Base-by-base conservation (phyloP, 2,888 invertebrate genomes). In the Polylopha cassiicola region DNA sequence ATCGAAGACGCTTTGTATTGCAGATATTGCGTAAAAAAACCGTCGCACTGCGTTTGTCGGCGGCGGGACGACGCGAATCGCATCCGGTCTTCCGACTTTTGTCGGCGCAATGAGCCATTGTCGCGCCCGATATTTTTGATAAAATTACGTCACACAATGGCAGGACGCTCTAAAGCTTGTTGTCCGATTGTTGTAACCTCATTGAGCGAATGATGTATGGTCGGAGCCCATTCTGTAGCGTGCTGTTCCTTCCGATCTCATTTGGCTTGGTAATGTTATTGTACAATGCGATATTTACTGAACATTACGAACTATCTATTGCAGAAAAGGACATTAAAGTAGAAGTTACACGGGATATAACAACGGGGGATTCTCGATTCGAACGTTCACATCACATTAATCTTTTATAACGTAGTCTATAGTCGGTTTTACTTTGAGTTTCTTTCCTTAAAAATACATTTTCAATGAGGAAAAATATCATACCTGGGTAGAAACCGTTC, bases 11-110 rank as follows among this genome's bases (percentile, higher is more conserved):
- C 64, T 65, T 73, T 73, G 72, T 68, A 54, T 64, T 53, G 51
- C 58, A 52, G 51, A 50, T 51, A 65, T 79, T 78, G 80, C 79
- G 76, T 80, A 81, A 81, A 82, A 72, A 81, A 68, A 63, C 55
- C 54, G 50, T 59, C 60, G 57, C 58, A 51, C 51, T 61, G 47
- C 68, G 73, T 73, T 77, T 76, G 80, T 73, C 75, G 77, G 71
- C 69, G 63, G 61, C 68, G 64, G 73, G 65, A 69, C 79, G 84
- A 66, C 70, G 74, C 82, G 82, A 84, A 85, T 84, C 60, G 74
- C 75, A 84, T 85, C 84, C 85, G 85, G 73, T 82, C 75, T 81
- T 81, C 82, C 84, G 82, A 82, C 82, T 77, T 79, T 81, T 81
- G 81, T 81, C 79, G 78, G 73, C 61, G 55, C 51, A 50, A 48